Conservation (phyloP, 2,797 vertebrate genomes). For the Manis crassicaudata region DNA sequence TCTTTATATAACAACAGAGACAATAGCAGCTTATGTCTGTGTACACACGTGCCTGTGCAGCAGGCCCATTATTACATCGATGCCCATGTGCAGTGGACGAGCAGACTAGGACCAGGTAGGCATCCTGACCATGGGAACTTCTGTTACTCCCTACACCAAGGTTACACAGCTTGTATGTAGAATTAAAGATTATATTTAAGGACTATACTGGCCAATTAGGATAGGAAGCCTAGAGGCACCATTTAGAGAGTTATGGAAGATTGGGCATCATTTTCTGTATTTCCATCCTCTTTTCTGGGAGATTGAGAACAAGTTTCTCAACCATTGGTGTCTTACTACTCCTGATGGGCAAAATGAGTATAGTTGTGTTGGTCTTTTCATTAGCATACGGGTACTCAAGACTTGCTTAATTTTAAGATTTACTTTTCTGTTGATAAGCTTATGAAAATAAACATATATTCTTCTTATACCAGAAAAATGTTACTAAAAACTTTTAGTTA, state of each 20-base stretch:
- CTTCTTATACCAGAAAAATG: conserved; percentile 29
- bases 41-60: too few relatives aligned
- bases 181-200: not conserved
- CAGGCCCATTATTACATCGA: too few relatives aligned
- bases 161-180: not conserved
- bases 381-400: not conserved
- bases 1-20: too few relatives aligned
- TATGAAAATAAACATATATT: not conserved
- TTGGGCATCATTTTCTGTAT: not conserved
- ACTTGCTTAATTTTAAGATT: not conserved
- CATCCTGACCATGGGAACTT: too few relatives aligned
- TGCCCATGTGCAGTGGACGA: too few relatives aligned
- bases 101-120: too few relatives aligned
- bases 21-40: too few relatives aligned
- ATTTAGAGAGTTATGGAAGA: not conserved
- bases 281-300: not conserved
- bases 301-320: not conserved
- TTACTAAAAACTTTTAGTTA: not conserved
- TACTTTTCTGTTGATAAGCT: not conserved
- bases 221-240: not conserved
- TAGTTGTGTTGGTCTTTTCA: not conserved
- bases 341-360: not conserved
- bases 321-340: not conserved
- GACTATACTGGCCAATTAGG: too few relatives aligned
- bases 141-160: too few relatives aligned